Percentiles rank a stretch among this genome's conserved stretches.
Evolutionary conservation across 2,888 invertebrate species (phyloP).

Genomic region (Drosophila affinis): DNA sequence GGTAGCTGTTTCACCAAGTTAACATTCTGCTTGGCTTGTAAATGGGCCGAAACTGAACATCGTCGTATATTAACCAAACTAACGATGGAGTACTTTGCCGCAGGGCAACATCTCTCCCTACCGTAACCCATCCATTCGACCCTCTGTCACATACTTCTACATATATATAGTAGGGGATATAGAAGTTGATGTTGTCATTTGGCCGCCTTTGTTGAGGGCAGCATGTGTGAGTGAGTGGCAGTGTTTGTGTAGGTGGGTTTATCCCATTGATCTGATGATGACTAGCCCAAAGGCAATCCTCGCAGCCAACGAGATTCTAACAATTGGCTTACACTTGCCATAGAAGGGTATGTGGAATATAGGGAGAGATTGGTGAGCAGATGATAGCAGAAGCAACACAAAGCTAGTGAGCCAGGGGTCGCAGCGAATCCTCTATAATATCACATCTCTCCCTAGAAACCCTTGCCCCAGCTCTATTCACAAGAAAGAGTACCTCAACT

Average conservation of each 20-base stretch:
- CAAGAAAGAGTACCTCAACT: slow-evolving; percentile 28
- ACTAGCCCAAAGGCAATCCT: slow-evolving; percentile 52
- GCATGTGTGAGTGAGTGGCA: slow-evolving; percentile 16
- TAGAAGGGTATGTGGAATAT: slow-evolving; percentile 13
- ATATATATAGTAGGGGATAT: slow-evolving; percentile 20
- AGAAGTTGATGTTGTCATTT: slow-evolving; percentile 68
- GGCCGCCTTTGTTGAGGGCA: slow-evolving; percentile 60
- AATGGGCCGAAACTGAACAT: slow-evolving; percentile 48
- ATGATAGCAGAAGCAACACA: too few species aligned
- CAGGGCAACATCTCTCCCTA: slow-evolving; percentile 40
- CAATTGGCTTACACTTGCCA: slow-evolving; percentile 6
- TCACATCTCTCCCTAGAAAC: not conserved
- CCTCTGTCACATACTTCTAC: slow-evolving; percentile 54
- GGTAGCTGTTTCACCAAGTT: slow-evolving; percentile 37
- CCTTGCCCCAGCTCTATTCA: not conserved
- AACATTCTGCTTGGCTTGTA: slow-evolving; percentile 43
- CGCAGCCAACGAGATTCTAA: slow-evolving; percentile 21
- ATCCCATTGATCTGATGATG: slow-evolving; percentile 66
- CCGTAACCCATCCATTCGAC: slow-evolving; percentile 8
- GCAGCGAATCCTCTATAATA: too few species aligned
- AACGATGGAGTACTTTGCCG: slow-evolving; percentile 55
- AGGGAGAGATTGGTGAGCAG: not conserved
- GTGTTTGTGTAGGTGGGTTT: slow-evolving; percentile 39
- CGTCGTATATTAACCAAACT: slow-evolving; percentile 60
- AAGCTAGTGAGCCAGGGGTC: too few species aligned